Percentiles rank a stretch among this genome's conserved stretches.
Conservation (phyloP, 2,113 vertebrate species). For the Sinosuthora webbiana region DNA sequence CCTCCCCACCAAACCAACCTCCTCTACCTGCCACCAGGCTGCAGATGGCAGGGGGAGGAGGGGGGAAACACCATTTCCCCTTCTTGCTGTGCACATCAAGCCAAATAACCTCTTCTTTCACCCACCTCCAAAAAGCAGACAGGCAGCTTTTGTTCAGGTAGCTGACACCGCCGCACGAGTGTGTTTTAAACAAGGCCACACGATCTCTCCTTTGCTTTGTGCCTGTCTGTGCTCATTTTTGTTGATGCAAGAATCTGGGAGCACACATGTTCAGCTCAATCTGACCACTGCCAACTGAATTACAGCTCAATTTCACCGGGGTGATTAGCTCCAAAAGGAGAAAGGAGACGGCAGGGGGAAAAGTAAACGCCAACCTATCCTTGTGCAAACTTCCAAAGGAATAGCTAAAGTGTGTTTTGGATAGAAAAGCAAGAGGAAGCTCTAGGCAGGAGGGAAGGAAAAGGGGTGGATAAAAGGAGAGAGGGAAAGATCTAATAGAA, state of each 20-base stretch:
- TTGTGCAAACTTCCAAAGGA: slow-evolving; percentile 17
- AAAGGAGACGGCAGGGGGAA: not conserved
- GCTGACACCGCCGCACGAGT: not conserved
- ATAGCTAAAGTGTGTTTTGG: not conserved
- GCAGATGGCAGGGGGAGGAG: not conserved
- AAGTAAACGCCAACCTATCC: not conserved
- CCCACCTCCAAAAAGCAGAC: not conserved
- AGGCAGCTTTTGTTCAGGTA: slow-evolving; percentile 12
- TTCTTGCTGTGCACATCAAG: not conserved
- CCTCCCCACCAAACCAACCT: slow-evolving; percentile 52
- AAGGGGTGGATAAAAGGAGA: slow-evolving; percentile 3
- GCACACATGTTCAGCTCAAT: slow-evolving; percentile 1
- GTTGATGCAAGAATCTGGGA: not conserved
- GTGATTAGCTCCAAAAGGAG: slow-evolving; percentile 33
- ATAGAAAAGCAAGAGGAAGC: not conserved
- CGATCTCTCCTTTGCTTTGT: not conserved
- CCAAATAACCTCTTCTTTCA: slow-evolving; percentile 17
- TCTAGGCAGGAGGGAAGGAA: slow-evolving; percentile 6
- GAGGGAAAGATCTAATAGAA: slow-evolving; percentile 3
- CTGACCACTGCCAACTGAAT: slow-evolving; percentile 31
- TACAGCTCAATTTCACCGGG: slow-evolving; percentile 52
- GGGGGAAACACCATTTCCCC: not conserved
- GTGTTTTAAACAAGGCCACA: slow-evolving; percentile 23
- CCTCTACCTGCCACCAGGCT: slow-evolving; percentile 41
- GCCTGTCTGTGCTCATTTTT: slow-evolving; percentile 36